Evolutionary conservation across 2,113 vertebrate genomes (phyloP).

Genomic region (Oreotrochilus melanogaster): DNA sequence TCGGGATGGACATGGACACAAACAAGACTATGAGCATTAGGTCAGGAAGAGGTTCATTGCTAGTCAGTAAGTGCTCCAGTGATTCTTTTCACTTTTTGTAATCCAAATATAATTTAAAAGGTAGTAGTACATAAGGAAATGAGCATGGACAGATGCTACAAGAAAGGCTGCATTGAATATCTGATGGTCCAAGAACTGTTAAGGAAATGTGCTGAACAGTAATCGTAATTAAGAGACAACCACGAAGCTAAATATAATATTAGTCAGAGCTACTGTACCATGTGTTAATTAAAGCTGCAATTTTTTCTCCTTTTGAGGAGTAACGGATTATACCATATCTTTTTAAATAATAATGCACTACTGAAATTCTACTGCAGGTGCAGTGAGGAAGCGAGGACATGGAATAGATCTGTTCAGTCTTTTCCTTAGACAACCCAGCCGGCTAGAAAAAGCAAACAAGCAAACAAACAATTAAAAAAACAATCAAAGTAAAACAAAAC

Average conservation of each 20-base stretch:
- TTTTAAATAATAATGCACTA: not conserved
- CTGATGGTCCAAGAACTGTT: not conserved
- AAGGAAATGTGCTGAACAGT: conserved; percentile 3
- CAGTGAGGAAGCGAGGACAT: not conserved
- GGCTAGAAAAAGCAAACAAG: not conserved
- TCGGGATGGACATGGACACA: not conserved
- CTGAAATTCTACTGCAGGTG: not conserved
- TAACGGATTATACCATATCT: not conserved
- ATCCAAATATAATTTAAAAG: conserved; percentile 1
- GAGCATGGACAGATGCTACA: not conserved
- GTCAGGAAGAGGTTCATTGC: not conserved
- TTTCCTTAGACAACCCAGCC: not conserved
- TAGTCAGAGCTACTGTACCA: not conserved
- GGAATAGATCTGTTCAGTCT: not conserved
- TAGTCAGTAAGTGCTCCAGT: not conserved
- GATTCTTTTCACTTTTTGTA: not conserved
- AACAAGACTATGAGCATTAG: not conserved
- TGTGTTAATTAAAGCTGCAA: not conserved
- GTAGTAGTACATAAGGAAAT: not conserved
- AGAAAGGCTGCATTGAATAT: not conserved
- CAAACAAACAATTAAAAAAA: not conserved
- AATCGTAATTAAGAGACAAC: conserved; percentile 28
- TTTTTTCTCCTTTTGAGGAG: not conserved
- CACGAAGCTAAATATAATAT: not conserved
- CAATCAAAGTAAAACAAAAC: no score